These are phyloP conservation scores for Varanus komodoensis DNA, from an alignment of 2,113 vertebrate species.

Conservation along the genomic window DNA sequence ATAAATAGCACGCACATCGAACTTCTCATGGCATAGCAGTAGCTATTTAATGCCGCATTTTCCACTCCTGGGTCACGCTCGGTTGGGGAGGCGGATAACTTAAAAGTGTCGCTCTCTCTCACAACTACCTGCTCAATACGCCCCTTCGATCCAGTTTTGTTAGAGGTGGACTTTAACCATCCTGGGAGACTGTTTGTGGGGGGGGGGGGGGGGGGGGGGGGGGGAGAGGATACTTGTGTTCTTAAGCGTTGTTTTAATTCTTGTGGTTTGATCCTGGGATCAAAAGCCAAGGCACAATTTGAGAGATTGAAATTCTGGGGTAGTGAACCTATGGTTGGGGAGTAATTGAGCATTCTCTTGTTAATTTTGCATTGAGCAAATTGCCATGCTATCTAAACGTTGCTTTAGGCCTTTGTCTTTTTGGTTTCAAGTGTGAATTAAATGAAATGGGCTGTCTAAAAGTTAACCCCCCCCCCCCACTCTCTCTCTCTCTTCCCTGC, in stretches of 20 bases:
- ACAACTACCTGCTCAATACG: not conserved
- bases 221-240: not conserved
- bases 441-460: constrained; percentile 39
- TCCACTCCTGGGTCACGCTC: not conserved
- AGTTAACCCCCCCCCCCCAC: too few relatives aligned
- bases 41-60: too few relatives aligned
- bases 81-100: not conserved
- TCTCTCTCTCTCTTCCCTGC: too few relatives aligned
- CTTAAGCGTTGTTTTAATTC: not conserved
- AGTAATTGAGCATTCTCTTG: not conserved
- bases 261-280: not conserved
- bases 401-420: constrained; percentile 41
- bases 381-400: not conserved
- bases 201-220: not conserved
- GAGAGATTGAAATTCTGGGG: not conserved
- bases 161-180: not conserved
- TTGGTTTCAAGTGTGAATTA: constrained; percentile 45
- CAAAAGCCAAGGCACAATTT: not conserved
- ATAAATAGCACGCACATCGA: too few relatives aligned
- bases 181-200: too few relatives aligned
- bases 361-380: not conserved
- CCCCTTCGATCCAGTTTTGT: not conserved
- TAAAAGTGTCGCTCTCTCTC: not conserved
- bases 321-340: constrained; percentile 1
- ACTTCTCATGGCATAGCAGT: too few relatives aligned